These are phyloP conservation scores for Athalia rosae DNA, from an alignment of 2,888 invertebrate genomes.

Conservation along the genomic window DNA sequence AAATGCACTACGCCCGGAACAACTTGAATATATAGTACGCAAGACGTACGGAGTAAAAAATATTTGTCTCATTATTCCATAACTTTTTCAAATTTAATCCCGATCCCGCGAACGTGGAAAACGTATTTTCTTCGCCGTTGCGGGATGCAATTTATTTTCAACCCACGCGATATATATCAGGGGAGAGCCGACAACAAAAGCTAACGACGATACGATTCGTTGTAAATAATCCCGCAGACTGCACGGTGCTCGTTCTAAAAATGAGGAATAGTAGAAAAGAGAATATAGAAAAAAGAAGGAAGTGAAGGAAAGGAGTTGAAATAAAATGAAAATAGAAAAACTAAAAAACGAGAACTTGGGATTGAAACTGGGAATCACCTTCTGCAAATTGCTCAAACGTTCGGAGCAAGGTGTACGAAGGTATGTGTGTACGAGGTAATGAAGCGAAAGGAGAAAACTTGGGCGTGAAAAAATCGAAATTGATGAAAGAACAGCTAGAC, in stretches of 20 bases:
- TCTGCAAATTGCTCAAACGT: background rate
- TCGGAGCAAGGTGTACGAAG: background rate
- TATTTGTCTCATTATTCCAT: constrained; percentile 24
- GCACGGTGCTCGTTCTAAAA: constrained; percentile 4
- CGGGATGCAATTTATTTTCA: constrained; percentile 27
- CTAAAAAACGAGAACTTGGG: background rate
- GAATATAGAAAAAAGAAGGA: background rate
- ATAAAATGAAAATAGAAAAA: background rate
- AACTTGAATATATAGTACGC: no score
- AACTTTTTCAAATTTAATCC: constrained; percentile 35
- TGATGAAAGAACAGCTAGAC: background rate
- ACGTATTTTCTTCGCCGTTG: constrained; percentile 17
- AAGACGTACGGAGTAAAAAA: background rate
- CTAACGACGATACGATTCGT: constrained; percentile 41
- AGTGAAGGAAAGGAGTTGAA: background rate
- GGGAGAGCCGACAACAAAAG: constrained; percentile 18
- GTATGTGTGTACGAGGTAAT: no score
- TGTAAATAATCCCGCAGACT: constrained; percentile 17
- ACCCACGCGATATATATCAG: constrained; percentile 1
- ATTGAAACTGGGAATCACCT: constrained; percentile 20
- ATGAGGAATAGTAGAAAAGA: background rate
- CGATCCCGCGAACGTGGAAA: constrained; percentile 10
- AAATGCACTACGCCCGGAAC: no score
- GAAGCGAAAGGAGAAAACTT: no score
- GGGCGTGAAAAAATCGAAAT: background rate